Evolutionary conservation across 2,888 invertebrate species (phyloP), one percentile per base, ranked within the genome.

Genomic region (Deroplatys truncata): DNA sequence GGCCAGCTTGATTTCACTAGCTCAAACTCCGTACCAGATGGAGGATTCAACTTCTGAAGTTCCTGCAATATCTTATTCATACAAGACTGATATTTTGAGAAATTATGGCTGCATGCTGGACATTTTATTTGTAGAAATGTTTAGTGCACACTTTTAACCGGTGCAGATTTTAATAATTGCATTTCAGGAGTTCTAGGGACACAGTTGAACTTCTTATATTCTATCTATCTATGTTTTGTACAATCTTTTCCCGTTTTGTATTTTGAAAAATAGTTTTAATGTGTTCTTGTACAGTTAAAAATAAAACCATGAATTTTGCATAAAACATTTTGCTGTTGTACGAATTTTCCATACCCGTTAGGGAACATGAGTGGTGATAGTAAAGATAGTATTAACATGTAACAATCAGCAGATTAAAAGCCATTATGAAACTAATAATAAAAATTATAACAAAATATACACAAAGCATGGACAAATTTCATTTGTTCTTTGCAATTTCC

Each of bases 31-130:
- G 90, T 91, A 31, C 91, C 91, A 31, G 90, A 91, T 28, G 91
- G 91, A 25, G 91, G 91, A 82, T 92, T 91, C 88, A 89, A 90
- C 9, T 91, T 92, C 88, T 91, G 28, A 91, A n/a, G 29, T 35
- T 29, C 16, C 25, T 20, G 28, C 28, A 84, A 5, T 84, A 3
- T 28, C 20, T 87, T 28, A 15, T 8, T 28, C 20, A 87, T 43
- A 35, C n/a, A 20, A 82, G 84, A 83, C 31, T 56, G 72, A 35
- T 49, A 43, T 85, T 49, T 72, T 72, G 56, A 56, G 16, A 72
- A 72, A 25, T 72, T 2, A 72, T 72, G 7, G 56, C 20, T 72
- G 56, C 16, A 72, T 72, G 28, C 29, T 83, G 43, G 15, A 83
- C 83, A 28, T 83, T 88, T 88, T 84, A 35, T 28, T 83, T 84